Conservation (phyloP, 1,140 invertebrate genomes). For the Musca domestica region DNA sequence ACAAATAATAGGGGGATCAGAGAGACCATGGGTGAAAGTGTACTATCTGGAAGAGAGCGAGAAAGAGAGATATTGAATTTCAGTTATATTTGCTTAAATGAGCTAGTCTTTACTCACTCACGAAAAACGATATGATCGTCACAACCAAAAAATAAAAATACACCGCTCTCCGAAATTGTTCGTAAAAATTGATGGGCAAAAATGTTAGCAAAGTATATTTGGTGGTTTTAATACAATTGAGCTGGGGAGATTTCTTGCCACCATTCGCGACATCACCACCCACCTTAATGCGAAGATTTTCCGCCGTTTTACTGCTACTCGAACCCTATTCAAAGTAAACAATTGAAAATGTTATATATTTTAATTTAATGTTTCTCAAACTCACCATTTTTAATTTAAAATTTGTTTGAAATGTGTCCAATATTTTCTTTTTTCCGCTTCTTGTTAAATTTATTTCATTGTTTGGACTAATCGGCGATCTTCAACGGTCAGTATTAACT, state of each 20-base stretch:
- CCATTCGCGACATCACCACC: not conserved
- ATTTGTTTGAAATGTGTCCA: too few species aligned
- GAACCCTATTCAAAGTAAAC: not conserved
- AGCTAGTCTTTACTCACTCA: constrained; percentile 58
- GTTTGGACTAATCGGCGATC: too few species aligned
- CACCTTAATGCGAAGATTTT: not conserved
- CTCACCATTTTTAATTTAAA: too few species aligned
- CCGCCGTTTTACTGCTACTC: not conserved
- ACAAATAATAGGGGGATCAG: constrained; percentile 75
- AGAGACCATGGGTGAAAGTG: constrained; percentile 74
- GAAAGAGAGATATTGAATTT: not conserved
- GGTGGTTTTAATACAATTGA: constrained; percentile 64
- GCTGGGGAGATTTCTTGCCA: constrained; percentile 20
- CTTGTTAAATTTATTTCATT: too few species aligned
- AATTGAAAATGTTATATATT: not conserved
- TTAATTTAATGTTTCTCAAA: not conserved
- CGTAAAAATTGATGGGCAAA: constrained; percentile 78
- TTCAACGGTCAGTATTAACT: too few species aligned
- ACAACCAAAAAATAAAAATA: constrained; percentile 83
- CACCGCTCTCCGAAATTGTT: constrained; percentile 79
- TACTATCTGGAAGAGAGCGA: constrained; percentile 60
- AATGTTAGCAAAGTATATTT: constrained; percentile 81
- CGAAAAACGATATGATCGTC: constrained; percentile 63
- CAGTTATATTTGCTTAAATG: not conserved
- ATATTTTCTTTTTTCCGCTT: too few species aligned